Base-by-base conservation (phyloP, 2,888 invertebrate species). In the Perdita meconis region DNA sequence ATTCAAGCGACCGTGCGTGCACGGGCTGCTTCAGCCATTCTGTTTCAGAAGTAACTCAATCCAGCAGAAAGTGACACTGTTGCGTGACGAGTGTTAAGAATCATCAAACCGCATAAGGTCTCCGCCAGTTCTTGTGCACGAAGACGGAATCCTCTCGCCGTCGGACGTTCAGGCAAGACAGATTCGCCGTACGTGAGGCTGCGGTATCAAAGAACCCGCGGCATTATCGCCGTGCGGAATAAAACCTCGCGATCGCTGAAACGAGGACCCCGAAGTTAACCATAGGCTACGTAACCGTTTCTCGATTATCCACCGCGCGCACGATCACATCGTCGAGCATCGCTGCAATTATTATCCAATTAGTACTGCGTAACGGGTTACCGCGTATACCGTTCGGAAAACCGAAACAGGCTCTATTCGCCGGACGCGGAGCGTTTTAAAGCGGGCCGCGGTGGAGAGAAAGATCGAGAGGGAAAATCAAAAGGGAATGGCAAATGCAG, bases 271-370 rank as follows among this genome's bases (percentile, higher is more conserved):
- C 30, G 56, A 19, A 53, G 66, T 36, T 53, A 42, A 16, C 53
- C 67, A 22, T 36, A 2, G 69, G 44, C 30, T 38, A 5, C 53
- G 55, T 19, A 38, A 51, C 56, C 38, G 34, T 63, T 69, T 56
- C 12, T 24, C 59, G 26, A n/a, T 16, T 40, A 64, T 55, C 44
- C 51, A 36, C n/a, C 68, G 38, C 36, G 30, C 30, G 69, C 30
- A n/a, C n/a, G 40, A 63, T 55, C 44, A 42, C 55, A 70, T 63
- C 36, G 51, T 57, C 71, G 24, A n/a, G 16, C 40, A 34, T 57
- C 50, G 36, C 47, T 13, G 61, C 66, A 61, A 76, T 76, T 76
- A 76, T 67, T 73, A 34, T 77, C 78, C 78, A 70, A 81, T 81
- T 67, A 77, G 70, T 55, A 67, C 34, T 40, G 70, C 53, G 64